Evolutionary conservation across 2,797 vertebrate species (phyloP).

Genomic region (Sphenopsis melanotis): DNA sequence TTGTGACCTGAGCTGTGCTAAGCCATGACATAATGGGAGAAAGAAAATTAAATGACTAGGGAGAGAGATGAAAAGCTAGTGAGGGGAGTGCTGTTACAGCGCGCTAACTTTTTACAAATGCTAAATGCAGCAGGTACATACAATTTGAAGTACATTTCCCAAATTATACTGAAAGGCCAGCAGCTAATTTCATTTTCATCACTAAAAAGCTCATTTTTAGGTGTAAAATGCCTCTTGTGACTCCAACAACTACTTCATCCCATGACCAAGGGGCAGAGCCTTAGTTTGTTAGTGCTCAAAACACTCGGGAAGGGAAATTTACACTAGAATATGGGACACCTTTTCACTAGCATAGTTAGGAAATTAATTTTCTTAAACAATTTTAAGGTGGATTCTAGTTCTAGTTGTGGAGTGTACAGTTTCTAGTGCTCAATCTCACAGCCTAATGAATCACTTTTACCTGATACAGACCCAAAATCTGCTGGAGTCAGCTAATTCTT

Average conservation of each 20-base stretch:
- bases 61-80: not conserved
- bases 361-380: not conserved
- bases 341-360: not conserved
- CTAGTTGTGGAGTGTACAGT: accelerated
- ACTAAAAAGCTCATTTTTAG: not conserved
- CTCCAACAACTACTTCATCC: not conserved
- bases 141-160: not conserved
- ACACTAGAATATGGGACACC: not conserved
- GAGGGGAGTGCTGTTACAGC: not conserved
- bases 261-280: not conserved
- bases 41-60: not conserved
- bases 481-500: not conserved
- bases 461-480: not conserved
- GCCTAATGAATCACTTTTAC: not conserved
- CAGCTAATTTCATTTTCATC: not conserved
- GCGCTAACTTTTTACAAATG: not conserved
- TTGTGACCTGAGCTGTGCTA: not conserved
- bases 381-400: not conserved
- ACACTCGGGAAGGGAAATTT: not conserved
- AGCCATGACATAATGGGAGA: not conserved
- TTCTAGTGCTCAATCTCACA: not conserved
- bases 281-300: not conserved
- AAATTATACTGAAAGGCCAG: not conserved
- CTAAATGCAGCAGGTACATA: not conserved
- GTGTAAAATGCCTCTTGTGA: not conserved